Base-by-base conservation (phyloP, 2,888 invertebrate species). In the Campaea margaritaria region DNA sequence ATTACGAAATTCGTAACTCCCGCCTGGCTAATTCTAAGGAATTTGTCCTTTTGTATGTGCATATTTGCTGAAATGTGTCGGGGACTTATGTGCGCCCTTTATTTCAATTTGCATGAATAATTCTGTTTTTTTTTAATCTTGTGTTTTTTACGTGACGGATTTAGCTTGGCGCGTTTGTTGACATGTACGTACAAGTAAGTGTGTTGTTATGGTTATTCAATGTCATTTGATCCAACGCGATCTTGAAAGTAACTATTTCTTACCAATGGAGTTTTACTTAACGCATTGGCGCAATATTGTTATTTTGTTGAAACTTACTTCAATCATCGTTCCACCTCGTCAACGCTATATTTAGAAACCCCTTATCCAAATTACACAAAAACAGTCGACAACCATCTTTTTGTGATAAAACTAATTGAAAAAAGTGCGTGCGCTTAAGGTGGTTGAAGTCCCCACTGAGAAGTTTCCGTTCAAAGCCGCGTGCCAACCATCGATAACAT, bases 1-100 rank as follows among this genome's bases (percentile, higher is more conserved):
- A 80, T 84, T 81, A 83, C 78, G 70, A 78, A 80, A 79, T 82
- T 76, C 73, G 74, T 74, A 73, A 74, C 76, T 72, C 74, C 76
- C 73, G 68, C 68, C 74, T 72, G 67, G 67, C 78, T 78, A 81
- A 82, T 81, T 81, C 79, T 70, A 72, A 65, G 75, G 74, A 74
- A 74, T 82, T 81, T 72, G 72, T 78, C 73, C 75, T 81, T 83
- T 80, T 81, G 78, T 76, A 69, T 81, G 76, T 78, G 66, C 73
- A 66, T 70, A 64, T 61, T 61, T 61, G 60, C 50, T 47, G 46
- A 60, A 62, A 62, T 62, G 58, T 63, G 55, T 55, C 55, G 10
- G 62, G 62, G 54, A 53, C 58, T 62, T 55, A 55, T 52, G 58
- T 47, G 45, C 45, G 54, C 55, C 55, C 58, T 63, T 63, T 63